Evolutionary conservation across 1,140 invertebrate species (phyloP).

Genomic region (Papilio machaon): DNA sequence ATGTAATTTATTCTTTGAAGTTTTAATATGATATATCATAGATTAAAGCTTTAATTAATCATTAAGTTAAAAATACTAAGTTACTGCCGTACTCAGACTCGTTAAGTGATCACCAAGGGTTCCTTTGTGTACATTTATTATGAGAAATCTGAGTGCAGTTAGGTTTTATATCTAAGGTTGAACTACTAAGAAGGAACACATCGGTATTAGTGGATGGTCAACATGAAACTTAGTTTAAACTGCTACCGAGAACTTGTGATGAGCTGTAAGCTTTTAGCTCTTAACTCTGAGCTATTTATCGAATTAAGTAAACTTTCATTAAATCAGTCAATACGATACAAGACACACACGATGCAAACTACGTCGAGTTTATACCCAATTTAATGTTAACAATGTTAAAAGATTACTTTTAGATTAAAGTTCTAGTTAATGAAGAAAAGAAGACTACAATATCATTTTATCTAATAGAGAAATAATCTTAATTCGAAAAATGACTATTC

Average conservation of each 20-base stretch:
- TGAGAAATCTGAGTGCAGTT: not conserved
- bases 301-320: conserved; percentile 1
- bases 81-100: not conserved
- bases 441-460: no score
- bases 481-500: no score
- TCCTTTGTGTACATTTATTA: not conserved
- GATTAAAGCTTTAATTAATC: no score
- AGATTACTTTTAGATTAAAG: not conserved
- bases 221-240: not conserved
- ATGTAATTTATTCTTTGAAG: not conserved
- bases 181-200: not conserved
- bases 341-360: not conserved
- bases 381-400: not conserved
- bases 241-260: not conserved
- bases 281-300: conserved; percentile 8
- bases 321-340: not conserved
- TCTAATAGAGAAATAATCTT: no score
- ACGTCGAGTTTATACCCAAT: not conserved
- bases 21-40: not conserved
- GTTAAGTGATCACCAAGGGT: not conserved
- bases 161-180: not conserved
- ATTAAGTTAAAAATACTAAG: not conserved
- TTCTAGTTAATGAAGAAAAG: not conserved
- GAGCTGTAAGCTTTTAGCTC: not conserved
- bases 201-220: not conserved